These are phyloP conservation scores for pig (Sus scrofa) DNA, from an alignment of 2,113 vertebrate species.

Conservation along the genomic window DNA sequence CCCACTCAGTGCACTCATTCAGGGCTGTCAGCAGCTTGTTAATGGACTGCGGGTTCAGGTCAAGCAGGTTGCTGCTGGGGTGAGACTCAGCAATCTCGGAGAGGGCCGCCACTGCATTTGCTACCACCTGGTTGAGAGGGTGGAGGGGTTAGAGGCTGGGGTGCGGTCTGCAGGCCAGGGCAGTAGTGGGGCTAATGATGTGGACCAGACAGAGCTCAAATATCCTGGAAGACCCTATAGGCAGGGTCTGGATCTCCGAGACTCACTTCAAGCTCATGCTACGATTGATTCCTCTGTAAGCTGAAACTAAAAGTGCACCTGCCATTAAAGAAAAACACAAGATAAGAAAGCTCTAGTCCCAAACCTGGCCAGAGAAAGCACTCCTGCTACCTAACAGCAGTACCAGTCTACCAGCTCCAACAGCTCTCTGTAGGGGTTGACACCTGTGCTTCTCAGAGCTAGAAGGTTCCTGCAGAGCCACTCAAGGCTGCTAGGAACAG, in stretches of 20 bases:
- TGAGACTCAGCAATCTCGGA: conserved; percentile 99
- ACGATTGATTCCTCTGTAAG: neutral
- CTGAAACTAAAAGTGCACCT: neutral
- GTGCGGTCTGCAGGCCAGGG: neutral
- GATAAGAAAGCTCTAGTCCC: neutral
- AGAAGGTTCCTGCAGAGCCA: neutral
- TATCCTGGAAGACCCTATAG: neutral
- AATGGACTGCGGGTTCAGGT: conserved; percentile 98
- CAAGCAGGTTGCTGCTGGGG: conserved; percentile 97
- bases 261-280: neutral
- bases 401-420: neutral
- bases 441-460: neutral
- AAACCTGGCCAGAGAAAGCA: neutral
- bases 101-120: conserved; percentile 97
- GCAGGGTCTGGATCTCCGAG: neutral
- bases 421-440: neutral
- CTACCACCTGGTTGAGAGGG: conserved; percentile 92
- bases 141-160: neutral
- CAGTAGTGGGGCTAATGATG: neutral
- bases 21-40: conserved; percentile 98
- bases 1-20: conserved; percentile 99
- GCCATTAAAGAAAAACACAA: neutral
- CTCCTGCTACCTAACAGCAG: neutral
- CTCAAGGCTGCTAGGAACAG: neutral
- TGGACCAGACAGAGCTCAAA: neutral